Conservation (phyloP, 2,888 invertebrate species). For the Metacarcinus magister region DNA sequence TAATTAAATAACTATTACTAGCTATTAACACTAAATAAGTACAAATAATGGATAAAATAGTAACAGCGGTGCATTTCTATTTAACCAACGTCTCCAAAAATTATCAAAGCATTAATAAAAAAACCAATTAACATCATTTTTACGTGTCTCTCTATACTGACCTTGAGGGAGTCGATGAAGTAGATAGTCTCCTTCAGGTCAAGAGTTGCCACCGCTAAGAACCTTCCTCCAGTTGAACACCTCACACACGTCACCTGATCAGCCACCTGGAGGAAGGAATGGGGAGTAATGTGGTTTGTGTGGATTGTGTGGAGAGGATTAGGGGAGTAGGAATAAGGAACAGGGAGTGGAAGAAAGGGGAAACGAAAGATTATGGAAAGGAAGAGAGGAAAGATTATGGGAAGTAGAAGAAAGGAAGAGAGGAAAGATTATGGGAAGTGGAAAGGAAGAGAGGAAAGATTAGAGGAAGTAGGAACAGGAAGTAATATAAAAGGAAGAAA, state of each 20-base stretch:
- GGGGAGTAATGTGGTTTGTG: not conserved
- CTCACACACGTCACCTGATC: constrained; percentile 87
- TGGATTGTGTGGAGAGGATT: not conserved
- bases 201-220: constrained; percentile 94
- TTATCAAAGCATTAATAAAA: no score
- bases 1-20: no score
- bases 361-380: no score
- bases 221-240: constrained; percentile 93
- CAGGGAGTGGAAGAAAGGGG: not conserved
- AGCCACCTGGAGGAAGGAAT: constrained; percentile 66
- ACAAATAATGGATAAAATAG: no score
- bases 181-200: constrained; percentile 98
- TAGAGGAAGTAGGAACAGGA: not conserved
- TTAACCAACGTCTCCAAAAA: no score
- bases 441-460: no score
- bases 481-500: not conserved
- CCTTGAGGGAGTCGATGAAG: constrained; percentile 97
- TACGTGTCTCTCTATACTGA: constrained; percentile 84
- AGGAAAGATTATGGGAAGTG: no score
- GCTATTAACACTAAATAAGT: no score
- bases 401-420: not conserved
- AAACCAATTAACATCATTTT: constrained; percentile 14
- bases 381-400: not conserved
- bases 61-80: no score
- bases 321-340: not conserved